These are phyloP conservation scores for Esox masquinongy DNA, from an alignment of 2,797 vertebrate genomes.

Conservation along the genomic window DNA sequence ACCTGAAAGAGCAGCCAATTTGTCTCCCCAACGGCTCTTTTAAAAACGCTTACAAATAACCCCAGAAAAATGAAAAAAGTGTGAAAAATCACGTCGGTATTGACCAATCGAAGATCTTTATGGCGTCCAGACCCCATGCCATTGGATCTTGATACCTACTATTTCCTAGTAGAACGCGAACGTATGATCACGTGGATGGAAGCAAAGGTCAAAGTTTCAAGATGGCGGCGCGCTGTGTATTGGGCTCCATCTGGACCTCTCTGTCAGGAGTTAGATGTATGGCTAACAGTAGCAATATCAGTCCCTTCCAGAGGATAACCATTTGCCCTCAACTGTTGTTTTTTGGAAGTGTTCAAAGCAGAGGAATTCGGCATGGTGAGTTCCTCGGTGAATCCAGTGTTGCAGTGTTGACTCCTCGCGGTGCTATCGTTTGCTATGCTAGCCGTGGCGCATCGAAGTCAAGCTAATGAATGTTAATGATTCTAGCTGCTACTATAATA, in stretches of 20 bases:
- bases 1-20: too few relatives aligned
- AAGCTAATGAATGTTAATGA: too few relatives aligned
- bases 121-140: too few relatives aligned
- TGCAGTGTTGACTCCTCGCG: not conserved
- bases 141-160: not conserved
- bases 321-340: slow-evolving; percentile 38
- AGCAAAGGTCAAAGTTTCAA: slow-evolving; percentile 63
- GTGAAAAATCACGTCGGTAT: too few relatives aligned
- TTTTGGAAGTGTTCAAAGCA: slow-evolving; percentile 49
- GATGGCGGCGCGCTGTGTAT: slow-evolving; percentile 69
- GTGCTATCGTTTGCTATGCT: not conserved
- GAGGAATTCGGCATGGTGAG: slow-evolving; percentile 61
- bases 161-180: slow-evolving; percentile 22
- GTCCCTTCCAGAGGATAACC: slow-evolving; percentile 24
- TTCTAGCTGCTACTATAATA: too few relatives aligned
- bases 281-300: not conserved
- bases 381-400: not conserved
- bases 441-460: not conserved
- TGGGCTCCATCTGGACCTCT: slow-evolving; percentile 55
- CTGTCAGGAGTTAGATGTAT: slow-evolving; percentile 48
- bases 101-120: not conserved
- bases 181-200: slow-evolving; percentile 42
- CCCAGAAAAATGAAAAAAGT: too few relatives aligned
- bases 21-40: too few relatives aligned
- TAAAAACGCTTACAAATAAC: not conserved